Conservation (phyloP, 2,888 invertebrate species). For the Beris chalybata region DNA sequence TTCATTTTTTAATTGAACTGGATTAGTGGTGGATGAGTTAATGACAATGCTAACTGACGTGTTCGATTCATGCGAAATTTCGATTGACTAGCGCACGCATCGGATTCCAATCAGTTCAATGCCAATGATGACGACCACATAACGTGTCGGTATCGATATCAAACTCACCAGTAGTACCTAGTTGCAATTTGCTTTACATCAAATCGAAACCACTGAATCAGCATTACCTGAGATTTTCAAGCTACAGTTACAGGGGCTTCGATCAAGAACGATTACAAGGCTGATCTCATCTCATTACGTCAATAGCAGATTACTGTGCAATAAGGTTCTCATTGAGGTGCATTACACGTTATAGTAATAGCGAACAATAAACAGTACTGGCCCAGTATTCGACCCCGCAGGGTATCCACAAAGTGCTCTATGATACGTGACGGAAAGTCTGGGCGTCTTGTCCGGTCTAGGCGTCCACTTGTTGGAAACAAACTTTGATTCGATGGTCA, state of each 20-base stretch:
- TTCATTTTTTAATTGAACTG: too few species aligned
- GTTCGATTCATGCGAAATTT: neutral
- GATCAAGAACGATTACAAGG: constrained; percentile 7
- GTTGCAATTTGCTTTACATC: neutral
- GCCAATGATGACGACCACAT: constrained; percentile 8
- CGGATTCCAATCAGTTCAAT: constrained; percentile 19
- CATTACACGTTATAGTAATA: too few species aligned
- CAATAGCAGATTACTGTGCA: neutral
- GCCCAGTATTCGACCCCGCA: too few species aligned
- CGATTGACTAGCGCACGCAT: neutral
- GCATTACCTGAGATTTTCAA: neutral
- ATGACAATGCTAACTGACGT: too few species aligned
- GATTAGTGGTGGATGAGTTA: too few species aligned
- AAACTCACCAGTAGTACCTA: neutral
- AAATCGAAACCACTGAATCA: neutral
- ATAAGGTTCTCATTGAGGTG: too few species aligned
- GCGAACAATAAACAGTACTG: too few species aligned
- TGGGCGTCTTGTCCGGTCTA: too few species aligned
- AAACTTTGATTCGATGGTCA: too few species aligned
- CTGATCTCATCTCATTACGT: constrained; percentile 13
- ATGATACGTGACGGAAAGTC: too few species aligned
- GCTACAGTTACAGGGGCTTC: constrained; percentile 2
- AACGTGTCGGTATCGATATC: constrained; percentile 22
- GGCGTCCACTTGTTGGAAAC: too few species aligned
- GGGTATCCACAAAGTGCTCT: too few species aligned